Percentiles rank a stretch among this genome's conserved stretches.
These are phyloP conservation scores for Riparia riparia DNA, from an alignment of 2,113 vertebrate genomes.

Conservation along the genomic window DNA sequence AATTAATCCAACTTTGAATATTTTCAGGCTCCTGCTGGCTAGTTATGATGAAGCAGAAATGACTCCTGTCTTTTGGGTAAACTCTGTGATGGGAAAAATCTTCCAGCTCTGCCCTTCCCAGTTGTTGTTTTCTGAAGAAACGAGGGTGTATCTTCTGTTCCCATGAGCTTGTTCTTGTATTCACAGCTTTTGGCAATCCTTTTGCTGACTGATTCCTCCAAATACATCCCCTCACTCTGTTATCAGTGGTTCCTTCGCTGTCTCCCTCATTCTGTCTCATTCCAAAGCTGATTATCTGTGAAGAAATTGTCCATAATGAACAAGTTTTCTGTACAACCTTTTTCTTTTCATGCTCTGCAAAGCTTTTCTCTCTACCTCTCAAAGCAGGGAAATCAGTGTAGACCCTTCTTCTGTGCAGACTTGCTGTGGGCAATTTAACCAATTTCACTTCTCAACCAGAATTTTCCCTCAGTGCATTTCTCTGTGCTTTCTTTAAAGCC, in stretches of 20 bases:
- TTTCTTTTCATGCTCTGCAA: neutral
- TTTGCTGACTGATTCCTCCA: neutral
- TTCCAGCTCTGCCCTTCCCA: neutral
- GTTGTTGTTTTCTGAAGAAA: neutral
- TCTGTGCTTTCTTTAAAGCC: conserved; percentile 9
- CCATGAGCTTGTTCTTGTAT: neutral
- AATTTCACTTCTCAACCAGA: conserved; percentile 24
- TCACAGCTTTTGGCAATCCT: neutral
- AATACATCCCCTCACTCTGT: neutral
- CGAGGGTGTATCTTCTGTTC: fast-evolving
- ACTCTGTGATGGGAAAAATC: neutral
- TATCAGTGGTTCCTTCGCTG: neutral
- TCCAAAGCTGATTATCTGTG: neutral
- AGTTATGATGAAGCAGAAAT: neutral
- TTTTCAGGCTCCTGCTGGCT: neutral
- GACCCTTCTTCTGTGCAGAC: neutral
- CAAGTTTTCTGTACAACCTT: neutral
- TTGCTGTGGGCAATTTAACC: conserved; percentile 16
- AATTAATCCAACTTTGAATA: neutral
- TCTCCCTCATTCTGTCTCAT: neutral
- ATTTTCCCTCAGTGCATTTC: conserved; percentile 26
- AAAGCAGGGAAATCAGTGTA: neutral
- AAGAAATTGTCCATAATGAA: neutral
- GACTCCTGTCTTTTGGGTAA: neutral
- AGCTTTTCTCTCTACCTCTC: neutral